Percentiles rank a stretch among this genome's conserved stretches.
Conservation (phyloP, 1,140 invertebrate genomes). For the Linepithema humile region DNA sequence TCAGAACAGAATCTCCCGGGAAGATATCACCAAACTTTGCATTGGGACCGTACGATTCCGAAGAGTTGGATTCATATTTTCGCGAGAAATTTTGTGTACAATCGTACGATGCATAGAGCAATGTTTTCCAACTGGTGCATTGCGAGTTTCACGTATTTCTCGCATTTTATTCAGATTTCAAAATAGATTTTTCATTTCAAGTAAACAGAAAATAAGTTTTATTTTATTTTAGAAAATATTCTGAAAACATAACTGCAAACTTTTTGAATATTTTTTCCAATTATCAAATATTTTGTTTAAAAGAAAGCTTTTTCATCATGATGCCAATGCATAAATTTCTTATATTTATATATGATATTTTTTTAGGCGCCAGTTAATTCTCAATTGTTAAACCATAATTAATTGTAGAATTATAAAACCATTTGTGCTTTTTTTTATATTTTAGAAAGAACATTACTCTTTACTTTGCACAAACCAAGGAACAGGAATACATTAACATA, state of each 20-base stretch:
- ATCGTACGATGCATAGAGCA: background rate
- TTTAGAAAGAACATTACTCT: no score
- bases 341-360: background rate
- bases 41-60: background rate
- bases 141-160: background rate
- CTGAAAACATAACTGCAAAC: background rate
- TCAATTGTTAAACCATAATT: background rate
- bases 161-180: background rate
- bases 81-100: background rate
- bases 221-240: background rate
- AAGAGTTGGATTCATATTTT: slow-evolving; percentile 15
- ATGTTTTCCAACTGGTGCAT: background rate
- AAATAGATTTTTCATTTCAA: background rate
- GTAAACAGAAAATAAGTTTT: background rate
- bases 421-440: no score
- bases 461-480: no score
- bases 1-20: background rate
- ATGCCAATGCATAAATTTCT: background rate
- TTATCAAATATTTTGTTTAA: background rate
- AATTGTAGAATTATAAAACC: background rate
- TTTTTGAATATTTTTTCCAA: background rate
- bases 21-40: slow-evolving; percentile 14
- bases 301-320: background rate
- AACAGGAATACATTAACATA: no score
- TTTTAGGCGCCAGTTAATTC: background rate